Evolutionary conservation across 2,113 vertebrate species (phyloP).

Genomic region (Raphicerus campestris): DNA sequence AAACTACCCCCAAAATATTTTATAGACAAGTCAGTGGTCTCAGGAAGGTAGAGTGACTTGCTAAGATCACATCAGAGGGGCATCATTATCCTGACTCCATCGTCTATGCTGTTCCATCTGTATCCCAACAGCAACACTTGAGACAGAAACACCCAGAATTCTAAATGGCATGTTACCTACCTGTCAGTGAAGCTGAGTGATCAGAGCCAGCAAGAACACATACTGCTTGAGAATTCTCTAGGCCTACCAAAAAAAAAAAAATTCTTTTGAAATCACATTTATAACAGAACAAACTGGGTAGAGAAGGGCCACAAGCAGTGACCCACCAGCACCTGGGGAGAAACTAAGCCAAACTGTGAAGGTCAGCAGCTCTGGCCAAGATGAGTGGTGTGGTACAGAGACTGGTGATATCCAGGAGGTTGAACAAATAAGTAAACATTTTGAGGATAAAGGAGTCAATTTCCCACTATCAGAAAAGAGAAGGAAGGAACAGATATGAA

Average conservation of each 20-base stretch:
- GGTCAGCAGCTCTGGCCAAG: not conserved
- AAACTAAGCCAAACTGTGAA: not conserved
- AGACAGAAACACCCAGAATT: not conserved
- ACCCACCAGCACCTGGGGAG: not conserved
- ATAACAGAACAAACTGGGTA: not conserved
- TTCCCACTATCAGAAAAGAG: not conserved
- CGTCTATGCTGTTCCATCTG: not conserved
- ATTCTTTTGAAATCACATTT: conserved; percentile 17
- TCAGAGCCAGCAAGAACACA: conserved; percentile 84
- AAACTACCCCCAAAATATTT: not conserved
- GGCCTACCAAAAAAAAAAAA: conserved; percentile 75
- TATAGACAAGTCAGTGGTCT: not conserved
- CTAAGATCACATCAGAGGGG: not conserved
- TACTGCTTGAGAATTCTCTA: conserved; percentile 79
- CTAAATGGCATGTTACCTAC: conserved; percentile 67
- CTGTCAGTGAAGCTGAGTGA: conserved; percentile 89
- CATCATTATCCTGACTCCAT: not conserved
- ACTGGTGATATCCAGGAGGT: not conserved
- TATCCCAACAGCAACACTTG: not conserved
- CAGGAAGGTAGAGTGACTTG: not conserved
- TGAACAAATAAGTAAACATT: not conserved
- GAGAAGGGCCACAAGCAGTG: not conserved
- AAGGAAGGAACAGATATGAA: not conserved
- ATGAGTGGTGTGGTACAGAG: not conserved
- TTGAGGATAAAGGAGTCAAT: not conserved